These are phyloP conservation scores for Chrysaora quinquecirrha DNA, from an alignment of 30 jellyfish, hydroid and myxozoan species.

Conservation along the genomic window DNA sequence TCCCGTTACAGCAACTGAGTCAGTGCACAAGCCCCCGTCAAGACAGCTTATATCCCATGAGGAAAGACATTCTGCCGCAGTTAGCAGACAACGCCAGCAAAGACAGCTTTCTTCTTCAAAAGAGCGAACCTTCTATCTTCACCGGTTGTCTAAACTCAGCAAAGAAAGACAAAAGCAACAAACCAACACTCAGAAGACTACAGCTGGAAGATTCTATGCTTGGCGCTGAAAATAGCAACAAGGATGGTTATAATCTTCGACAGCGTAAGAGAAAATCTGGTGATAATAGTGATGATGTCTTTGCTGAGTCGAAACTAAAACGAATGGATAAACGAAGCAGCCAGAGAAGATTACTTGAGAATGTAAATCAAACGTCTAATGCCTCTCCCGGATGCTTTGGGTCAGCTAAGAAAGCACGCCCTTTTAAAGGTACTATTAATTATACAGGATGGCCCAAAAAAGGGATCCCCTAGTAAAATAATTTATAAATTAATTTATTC, in stretches of 20 bases:
- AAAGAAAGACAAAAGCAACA: background rate
- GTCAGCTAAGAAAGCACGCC: conserved; percentile 1
- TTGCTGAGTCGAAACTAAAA: background rate
- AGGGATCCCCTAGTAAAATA: no score
- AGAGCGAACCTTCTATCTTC: background rate
- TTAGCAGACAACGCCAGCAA: conserved; percentile 22
- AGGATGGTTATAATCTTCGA: background rate
- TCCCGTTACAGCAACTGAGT: conserved; percentile 34
- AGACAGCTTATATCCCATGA: conserved; percentile 70
- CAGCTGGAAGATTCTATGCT: background rate
- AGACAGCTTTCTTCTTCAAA: background rate
- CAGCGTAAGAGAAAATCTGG: background rate
- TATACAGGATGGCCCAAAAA: no score
- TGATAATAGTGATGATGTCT: background rate
- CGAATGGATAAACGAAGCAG: background rate
- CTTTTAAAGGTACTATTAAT: background rate
- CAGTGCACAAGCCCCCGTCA: conserved; percentile 43
- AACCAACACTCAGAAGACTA: background rate
- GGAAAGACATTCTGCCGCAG: conserved; percentile 63
- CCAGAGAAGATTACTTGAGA: background rate
- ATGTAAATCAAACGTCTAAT: background rate
- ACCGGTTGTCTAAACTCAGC: background rate
- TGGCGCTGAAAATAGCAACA: background rate
- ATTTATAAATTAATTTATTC: no score
- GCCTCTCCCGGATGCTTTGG: background rate